Evolutionary conservation across 2,888 invertebrate genomes (phyloP), one percentile per base, ranked within the genome.

Genomic region (Eubasilissa splendida): DNA sequence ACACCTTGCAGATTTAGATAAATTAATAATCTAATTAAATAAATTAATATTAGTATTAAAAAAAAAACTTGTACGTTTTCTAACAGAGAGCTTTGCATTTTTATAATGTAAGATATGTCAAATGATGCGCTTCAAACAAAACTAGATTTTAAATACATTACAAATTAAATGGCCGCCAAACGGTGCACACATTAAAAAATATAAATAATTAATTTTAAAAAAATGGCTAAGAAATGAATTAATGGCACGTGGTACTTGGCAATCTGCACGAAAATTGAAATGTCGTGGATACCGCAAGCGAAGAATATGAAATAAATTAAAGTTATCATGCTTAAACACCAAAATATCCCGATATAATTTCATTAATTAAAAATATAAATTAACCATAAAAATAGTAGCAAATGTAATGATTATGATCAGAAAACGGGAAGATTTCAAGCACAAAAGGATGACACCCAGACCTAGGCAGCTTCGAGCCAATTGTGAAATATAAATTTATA

Each of bases 391-490:
- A 66, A n/a, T 50, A 52, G 52, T 14, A 68, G 14, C 2, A 12
- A 50, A 68, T 14, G 50, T n/a, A 10, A 68, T n/a, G 14, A 14
- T 9, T n/a, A 52, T 14, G 50, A 50, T 9, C 52, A 14, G 68
- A 68, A 14, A 4, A 68, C 50, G 50, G 12, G 50, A 68, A 68
- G 68, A 68, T 7, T 33, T n/a, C n/a, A 68, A 68, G 68, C 52
- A 52, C 11, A 50, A 58, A 11, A n/a, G 9, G 12, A 42, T 42
- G 12, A 42, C 65, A 5, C 31, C 31, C 65, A 33, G 50, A 50
- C 68, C 63, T 63, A 12, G 31, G 52, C 52, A 54, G 53, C 70
- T 53, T 70, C 71, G 33, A 73, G 56, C 71, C 56, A 10, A 70
- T 14, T 14, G 70, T 53, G 22, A 52, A 70, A 53, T 70, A 70